Evolutionary conservation across 2,888 invertebrate species (phyloP).

Genomic region (Ectropis crepuscularia): DNA sequence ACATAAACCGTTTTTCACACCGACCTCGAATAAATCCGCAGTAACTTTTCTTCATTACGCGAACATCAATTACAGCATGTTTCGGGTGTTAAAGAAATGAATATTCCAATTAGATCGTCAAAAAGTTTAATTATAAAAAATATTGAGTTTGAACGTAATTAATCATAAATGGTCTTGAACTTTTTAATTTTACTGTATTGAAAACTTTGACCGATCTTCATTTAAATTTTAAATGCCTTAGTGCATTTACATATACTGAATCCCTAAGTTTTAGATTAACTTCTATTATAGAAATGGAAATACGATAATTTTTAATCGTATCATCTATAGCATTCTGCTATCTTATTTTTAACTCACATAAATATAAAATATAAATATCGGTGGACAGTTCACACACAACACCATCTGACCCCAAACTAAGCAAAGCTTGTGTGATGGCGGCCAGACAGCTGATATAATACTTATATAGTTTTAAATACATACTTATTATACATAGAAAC

Average conservation of each 20-base stretch:
- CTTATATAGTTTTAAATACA: no score
- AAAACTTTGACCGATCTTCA: not conserved
- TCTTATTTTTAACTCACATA: no score
- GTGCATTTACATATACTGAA: not conserved
- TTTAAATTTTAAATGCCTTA: not conserved
- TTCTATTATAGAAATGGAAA: no score
- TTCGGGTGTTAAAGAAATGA: slow-evolving; percentile 12
- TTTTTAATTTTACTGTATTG: slow-evolving; percentile 9
- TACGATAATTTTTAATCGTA: no score
- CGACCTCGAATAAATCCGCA: slow-evolving; percentile 8
- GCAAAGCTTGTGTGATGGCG: no score
- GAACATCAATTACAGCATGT: slow-evolving; percentile 16
- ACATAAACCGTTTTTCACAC: slow-evolving; percentile 10
- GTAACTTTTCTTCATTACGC: slow-evolving; percentile 8
- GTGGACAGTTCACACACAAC: no score
- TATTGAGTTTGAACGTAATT: slow-evolving; percentile 16
- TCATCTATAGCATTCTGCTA: no score
- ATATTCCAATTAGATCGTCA: slow-evolving; percentile 15
- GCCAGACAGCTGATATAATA: no score
- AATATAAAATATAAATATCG: no score
- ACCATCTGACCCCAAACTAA: no score
- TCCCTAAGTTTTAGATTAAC: no score
- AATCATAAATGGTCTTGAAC: slow-evolving; percentile 22
- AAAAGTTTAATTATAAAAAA: slow-evolving; percentile 28
- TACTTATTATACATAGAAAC: no score